Evolutionary conservation across 2,113 vertebrate species (phyloP).

Genomic region (Vidua macroura): DNA sequence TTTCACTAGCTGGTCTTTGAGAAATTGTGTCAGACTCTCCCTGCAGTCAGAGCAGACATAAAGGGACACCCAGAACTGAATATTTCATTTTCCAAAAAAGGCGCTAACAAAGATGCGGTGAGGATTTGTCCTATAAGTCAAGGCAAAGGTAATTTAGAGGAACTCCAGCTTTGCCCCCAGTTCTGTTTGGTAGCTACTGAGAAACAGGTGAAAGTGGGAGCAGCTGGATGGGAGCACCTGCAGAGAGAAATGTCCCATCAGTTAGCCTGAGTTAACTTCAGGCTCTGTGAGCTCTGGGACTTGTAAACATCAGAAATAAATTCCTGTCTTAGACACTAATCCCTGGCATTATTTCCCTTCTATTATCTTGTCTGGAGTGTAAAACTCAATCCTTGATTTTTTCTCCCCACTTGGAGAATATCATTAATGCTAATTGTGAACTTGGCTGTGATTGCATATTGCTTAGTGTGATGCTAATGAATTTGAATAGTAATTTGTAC

Average conservation of each 20-base stretch:
- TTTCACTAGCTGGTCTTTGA: background rate
- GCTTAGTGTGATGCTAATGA: conserved; percentile 56
- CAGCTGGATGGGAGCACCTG: background rate
- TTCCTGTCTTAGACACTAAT: background rate
- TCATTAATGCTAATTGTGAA: conserved; percentile 62
- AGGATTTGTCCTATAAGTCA: background rate
- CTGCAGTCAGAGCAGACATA: background rate
- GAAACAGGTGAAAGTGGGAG: background rate
- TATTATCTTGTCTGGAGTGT: conserved; percentile 7
- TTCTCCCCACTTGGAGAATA: conserved; percentile 29
- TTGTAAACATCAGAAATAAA: background rate
- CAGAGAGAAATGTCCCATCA: background rate
- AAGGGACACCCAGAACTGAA: background rate
- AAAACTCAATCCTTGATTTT: background rate
- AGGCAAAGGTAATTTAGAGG: background rate
- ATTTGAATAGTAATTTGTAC: conserved; percentile 56
- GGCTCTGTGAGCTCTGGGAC: background rate
- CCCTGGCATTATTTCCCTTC: conserved; percentile 13
- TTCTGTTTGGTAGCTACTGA: background rate
- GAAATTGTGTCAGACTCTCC: background rate
- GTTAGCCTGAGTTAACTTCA: background rate
- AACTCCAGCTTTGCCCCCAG: background rate
- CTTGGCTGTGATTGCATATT: conserved; percentile 51
- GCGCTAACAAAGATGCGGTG: background rate
- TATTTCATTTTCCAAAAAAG: background rate